Base-by-base conservation (phyloP, 2,797 vertebrate genomes). In the Borostomias antarcticus region DNA sequence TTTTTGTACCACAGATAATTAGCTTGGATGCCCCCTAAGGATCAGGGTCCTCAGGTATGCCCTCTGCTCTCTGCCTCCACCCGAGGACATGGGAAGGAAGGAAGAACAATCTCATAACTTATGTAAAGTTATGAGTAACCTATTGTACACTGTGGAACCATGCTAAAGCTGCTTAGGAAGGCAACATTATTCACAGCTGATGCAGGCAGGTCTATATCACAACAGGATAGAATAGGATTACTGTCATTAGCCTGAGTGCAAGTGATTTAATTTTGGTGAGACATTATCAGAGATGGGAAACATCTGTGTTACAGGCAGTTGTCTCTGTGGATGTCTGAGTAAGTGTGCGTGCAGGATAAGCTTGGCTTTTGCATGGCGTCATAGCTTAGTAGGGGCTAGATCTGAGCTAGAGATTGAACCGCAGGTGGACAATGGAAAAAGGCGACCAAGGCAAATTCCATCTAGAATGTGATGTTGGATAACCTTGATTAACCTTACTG, bases 191-290 rank as follows among this genome's bases (percentile, higher is more conserved):
- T 74, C 68, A 63, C 62, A 70, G 74, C 77, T 76, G 62, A 77
- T 58, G 58, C 21, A 75, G 64, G 76, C 7, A 58, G 62, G 62
- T 67, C 30, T 64, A 58, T 30, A 30, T 66, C 62, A 67, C 30
- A 80, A 64, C 50, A 43, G 23, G 69, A 72, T 66, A 58, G 53
- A 72, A 69, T 54, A 51, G 57, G 76, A 84, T 79, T 77, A 78
- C 74, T 84, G 80, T 86, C 74, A 91, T 90, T 85, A 85, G 59
- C 64, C 70, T 81, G 80, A 89, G 86, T 88, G 81, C 67, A 64
- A 51, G 66, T 70, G 58, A 79, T 85, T 86, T 80, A 81, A 85
- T 84, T 76, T 77, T 72, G 57, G 62, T 47, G 68, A 45, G 73
- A 76, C 73, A 76, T 80, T 81, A 85, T 79, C 60, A 69, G 40